Base-by-base conservation (phyloP, 2,113 vertebrate genomes). In the Oryzias celebensis region DNA sequence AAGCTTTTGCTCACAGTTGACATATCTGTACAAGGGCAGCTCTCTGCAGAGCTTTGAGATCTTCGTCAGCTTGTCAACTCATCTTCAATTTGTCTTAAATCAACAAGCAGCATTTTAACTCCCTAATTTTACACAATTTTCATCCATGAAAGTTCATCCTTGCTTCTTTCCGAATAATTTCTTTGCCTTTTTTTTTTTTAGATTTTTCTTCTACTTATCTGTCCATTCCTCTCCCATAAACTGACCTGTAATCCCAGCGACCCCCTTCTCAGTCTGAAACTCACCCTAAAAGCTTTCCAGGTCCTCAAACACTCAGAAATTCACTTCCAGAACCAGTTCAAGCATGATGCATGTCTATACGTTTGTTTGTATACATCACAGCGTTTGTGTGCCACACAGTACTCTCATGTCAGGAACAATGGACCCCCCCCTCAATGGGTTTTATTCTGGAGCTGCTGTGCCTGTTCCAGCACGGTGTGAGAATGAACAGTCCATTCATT, bases 371-470 rank as follows among this genome's bases (percentile, higher is more conserved):
- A 17, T 59, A 48, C 41, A 20, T 54, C 47, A 44, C 44, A 50
- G 61, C 52, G 43, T 36, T 20, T 57, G 73, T 46, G 77, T 65
- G 48, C 72, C 48, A 45, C 60, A 68, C 59, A 70, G 23, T 62
- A 46, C 58, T 71, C 76, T 67, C 62, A 59, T 79, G 85, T 71
- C 46, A 36, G 58, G 42, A 62, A 85, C 91, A 89, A 92, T 90
- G 86, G 68, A 71, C 47, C 24, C 45, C 17, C 71, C 41, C 65
- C 65, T 89, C 81, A 90, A 90, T 87, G 78, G 83, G 71, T 68
- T 85, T 86, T 77, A 81, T 92, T 91, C 89, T 87, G 76, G 89
- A 83, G 82, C 76, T 65, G 78, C 81, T 83, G 74, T 62, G 83
- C 63, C 71, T 79, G 74, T 89, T 91, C 85, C 78, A 86, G 77